phyloP scores from a whole-genome alignment of 2,888 invertebrate species.

The Idaea aversata region DNA sequence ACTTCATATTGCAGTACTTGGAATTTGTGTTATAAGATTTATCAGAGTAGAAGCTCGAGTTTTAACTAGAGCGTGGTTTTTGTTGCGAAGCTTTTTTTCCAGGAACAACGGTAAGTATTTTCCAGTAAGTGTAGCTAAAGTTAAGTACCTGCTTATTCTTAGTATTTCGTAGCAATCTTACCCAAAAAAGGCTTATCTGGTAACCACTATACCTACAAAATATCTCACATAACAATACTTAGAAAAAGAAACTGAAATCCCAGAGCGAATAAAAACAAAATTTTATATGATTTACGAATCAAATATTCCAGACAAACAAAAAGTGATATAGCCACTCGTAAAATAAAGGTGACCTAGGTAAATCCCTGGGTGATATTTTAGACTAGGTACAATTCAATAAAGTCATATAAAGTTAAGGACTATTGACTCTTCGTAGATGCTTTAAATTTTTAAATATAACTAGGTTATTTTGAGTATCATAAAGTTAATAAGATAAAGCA shows the following conservation, averaged over 20 bases:
- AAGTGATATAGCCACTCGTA: not conserved
- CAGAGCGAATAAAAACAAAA: not conserved
- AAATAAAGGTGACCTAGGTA: not conserved
- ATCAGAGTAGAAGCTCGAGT: not conserved
- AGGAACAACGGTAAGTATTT: too few relatives aligned
- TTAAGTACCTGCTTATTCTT: too few relatives aligned
- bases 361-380: not conserved
- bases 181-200: too few relatives aligned
- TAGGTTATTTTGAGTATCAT: too few relatives aligned
- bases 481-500: too few relatives aligned
- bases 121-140: too few relatives aligned
- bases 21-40: not conserved
- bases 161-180: too few relatives aligned
- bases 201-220: not conserved
- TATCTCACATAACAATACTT: slow-evolving; percentile 9
- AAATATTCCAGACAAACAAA: not conserved
- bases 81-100: too few relatives aligned
- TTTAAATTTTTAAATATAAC: too few relatives aligned
- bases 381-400: not conserved
- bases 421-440: too few relatives aligned
- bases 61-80: not conserved
- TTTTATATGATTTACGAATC: not conserved
- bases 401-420: not conserved
- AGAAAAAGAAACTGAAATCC: slow-evolving; percentile 7
- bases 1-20: slow-evolving; percentile 1